Evolutionary conservation across 2,797 vertebrate species (phyloP).

Genomic region (Catamblyrhynchus diadema): DNA sequence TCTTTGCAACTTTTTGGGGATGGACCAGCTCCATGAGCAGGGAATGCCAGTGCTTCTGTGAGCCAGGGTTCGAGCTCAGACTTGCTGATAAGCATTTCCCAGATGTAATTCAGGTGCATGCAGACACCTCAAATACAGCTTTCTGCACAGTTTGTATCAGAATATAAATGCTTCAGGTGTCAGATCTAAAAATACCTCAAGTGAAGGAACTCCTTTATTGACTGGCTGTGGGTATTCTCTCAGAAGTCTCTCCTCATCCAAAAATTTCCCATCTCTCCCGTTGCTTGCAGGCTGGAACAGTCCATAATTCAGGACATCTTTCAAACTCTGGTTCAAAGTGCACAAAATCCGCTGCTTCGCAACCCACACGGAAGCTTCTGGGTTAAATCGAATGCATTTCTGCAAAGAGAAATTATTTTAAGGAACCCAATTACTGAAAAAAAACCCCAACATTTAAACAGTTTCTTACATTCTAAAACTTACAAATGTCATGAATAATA

Average conservation of each 20-base stretch:
- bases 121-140: neutral
- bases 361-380: conserved; percentile 88
- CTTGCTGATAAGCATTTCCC: neutral
- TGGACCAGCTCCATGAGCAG: neutral
- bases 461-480: neutral
- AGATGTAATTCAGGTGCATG: neutral
- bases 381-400: conserved; percentile 94
- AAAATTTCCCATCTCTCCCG: conserved; percentile 88
- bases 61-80: neutral
- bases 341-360: conserved; percentile 93
- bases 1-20: neutral
- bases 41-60: neutral
- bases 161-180: neutral
- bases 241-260: conserved; percentile 90
- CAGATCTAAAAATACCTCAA: conserved; percentile 81
- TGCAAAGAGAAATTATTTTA: conserved; percentile 46
- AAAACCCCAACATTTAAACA: neutral
- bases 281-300: conserved; percentile 90
- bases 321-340: conserved; percentile 89
- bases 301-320: conserved; percentile 95
- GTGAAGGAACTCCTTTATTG: conserved; percentile 84
- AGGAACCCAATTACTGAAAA: neutral
- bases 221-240: conserved; percentile 89
- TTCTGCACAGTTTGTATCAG: too few relatives aligned
- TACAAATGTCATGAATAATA: neutral